These are phyloP conservation scores for Drosophila nr. fundita DNA, from an alignment of 2,888 invertebrate species.

Conservation along the genomic window DNA sequence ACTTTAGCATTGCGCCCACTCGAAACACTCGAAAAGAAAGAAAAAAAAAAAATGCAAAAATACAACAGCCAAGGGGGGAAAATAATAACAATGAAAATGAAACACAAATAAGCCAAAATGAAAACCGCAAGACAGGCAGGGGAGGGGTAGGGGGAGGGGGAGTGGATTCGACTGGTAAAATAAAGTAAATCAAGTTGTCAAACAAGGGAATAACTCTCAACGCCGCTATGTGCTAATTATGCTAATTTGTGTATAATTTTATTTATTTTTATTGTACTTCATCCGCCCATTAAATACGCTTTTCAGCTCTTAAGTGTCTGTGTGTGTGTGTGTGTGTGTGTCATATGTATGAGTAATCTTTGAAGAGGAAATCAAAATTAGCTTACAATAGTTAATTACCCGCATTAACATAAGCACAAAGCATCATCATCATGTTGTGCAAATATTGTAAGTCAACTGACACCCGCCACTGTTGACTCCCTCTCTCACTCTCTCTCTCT, in stretches of 20 bases:
- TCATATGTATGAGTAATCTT: conserved; percentile 18
- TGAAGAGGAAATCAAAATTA: conserved; percentile 60
- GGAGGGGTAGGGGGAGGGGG: background rate
- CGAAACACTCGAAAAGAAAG: conserved; percentile 1
- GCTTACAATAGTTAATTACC: conserved; percentile 66
- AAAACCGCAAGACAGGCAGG: conserved; percentile 26
- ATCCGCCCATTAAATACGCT: conserved; percentile 36
- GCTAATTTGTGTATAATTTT: conserved; percentile 66
- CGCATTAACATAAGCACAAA: conserved; percentile 56
- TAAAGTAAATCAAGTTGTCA: conserved; percentile 42
- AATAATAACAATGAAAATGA: conserved; percentile 33
- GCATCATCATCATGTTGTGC: conserved; percentile 1
- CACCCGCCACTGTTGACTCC: conserved; percentile 28
- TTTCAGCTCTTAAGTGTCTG: background rate
- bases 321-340: background rate
- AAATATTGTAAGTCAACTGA: conserved; percentile 25
- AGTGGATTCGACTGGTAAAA: background rate
- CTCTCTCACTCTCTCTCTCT: conserved; percentile 6
- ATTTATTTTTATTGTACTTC: conserved; percentile 47
- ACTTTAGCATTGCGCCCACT: conserved; percentile 40
- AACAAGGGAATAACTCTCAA: conserved; percentile 27
- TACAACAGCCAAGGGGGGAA: background rate
- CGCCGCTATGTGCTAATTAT: conserved; percentile 63
- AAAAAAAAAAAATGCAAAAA: background rate
- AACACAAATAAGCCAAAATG: conserved; percentile 7